Base-by-base conservation (phyloP, 2,888 invertebrate genomes). In the Leuctra nigra region DNA sequence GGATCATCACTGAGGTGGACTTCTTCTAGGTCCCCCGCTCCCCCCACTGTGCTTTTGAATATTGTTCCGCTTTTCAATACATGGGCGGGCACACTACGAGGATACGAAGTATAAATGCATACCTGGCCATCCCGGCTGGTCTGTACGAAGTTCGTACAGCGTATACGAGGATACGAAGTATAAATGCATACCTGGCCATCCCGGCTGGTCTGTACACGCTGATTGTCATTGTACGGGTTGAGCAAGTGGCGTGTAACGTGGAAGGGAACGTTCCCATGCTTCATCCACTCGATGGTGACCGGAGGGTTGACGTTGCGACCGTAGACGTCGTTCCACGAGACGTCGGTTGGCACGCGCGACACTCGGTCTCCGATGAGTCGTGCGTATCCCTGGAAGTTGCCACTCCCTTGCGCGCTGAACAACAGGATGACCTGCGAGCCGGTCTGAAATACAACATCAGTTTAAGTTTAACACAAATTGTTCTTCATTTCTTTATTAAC, bases 91-190 rank as follows among this genome's bases (percentile, higher is more conserved):
- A n/a, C n/a, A n/a, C n/a, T n/a, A n/a, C n/a, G n/a, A n/a, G n/a
- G n/a, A n/a, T n/a, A n/a, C n/a, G n/a, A n/a, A n/a, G n/a, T n/a
- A n/a, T n/a, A n/a, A n/a, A n/a, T n/a, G 6, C 62, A 63, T 65
- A 75, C 83, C 65, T 78, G 75, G 56, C 83, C 83, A 73, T 83
- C 83, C 4, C 80, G 72, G 13, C 79, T 76, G 53, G 75, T 73
- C 54, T 74, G 75, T 54, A 79, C 77, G n/a, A n/a, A n/a, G n/a
- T n/a, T n/a, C n/a, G n/a, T n/a, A n/a, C n/a, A n/a, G n/a, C n/a
- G n/a, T n/a, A n/a, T n/a, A n/a, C n/a, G n/a, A n/a, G n/a, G n/a
- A n/a, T n/a, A n/a, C n/a, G n/a, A n/a, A n/a, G n/a, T n/a, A n/a
- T n/a, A n/a, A n/a, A n/a, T n/a, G 6, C 62, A 63, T 65, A 75